phyloP scores from a whole-genome alignment of 2,113 vertebrate species.

The Apeltes quadracus region DNA sequence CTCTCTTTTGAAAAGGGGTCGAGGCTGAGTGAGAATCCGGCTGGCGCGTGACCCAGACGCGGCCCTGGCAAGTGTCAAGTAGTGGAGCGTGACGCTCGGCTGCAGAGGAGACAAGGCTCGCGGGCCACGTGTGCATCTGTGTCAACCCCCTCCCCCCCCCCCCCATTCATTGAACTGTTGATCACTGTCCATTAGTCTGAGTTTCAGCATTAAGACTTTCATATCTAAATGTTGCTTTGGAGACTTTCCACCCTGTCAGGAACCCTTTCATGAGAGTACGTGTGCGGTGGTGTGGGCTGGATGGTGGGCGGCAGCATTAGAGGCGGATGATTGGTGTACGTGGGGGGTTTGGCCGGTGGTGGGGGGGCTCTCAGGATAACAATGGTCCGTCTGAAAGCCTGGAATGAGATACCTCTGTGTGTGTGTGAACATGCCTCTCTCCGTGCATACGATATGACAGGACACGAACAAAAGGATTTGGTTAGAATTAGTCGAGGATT shows the following conservation, averaged over 20 bases:
- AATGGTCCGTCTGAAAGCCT: conserved; percentile 62
- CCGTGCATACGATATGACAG: conserved; percentile 48
- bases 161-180: background rate
- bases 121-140: background rate
- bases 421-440: conserved; percentile 28
- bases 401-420: conserved; percentile 47
- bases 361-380: conserved; percentile 61
- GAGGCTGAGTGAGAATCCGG: conserved; percentile 37
- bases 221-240: conserved; percentile 40
- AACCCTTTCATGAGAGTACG: conserved; percentile 28
- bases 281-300: conserved; percentile 43
- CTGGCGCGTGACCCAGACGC: conserved; percentile 21
- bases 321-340: conserved; percentile 51
- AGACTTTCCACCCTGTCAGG: conserved; percentile 43
- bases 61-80: conserved; percentile 21
- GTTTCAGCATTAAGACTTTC: conserved; percentile 35
- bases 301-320: conserved; percentile 56
- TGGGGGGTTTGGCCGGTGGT: conserved; percentile 39
- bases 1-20: conserved; percentile 64
- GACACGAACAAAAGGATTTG: conserved; percentile 63
- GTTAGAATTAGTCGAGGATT: conserved; percentile 67
- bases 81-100: background rate
- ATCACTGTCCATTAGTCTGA: conserved; percentile 27
- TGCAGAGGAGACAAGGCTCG: background rate
- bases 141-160: background rate